A percentile compares a stretch with the other conserved stretches of the same genome.
Evolutionary conservation across 1,140 invertebrate species (phyloP).

Genomic region (Panulirus ornatus): DNA sequence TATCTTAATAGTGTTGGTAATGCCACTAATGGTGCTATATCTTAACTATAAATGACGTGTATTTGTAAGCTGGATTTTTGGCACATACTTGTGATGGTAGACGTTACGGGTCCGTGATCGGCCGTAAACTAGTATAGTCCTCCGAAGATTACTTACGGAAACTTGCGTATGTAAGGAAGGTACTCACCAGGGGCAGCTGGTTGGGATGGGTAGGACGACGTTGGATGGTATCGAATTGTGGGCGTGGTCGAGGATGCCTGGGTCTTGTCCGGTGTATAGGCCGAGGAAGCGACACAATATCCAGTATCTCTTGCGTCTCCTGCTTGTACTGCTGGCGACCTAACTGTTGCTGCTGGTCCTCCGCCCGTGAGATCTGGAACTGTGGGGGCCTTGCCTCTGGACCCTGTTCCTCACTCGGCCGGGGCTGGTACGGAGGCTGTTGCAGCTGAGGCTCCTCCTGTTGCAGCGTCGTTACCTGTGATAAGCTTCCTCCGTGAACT

Average conservation of each 20-base stretch:
- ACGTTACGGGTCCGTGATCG: too few species aligned
- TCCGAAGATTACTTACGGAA: too few species aligned
- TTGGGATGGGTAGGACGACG: slow-evolving; percentile 34
- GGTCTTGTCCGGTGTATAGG: not conserved
- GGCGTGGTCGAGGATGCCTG: not conserved
- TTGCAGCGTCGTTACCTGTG: slow-evolving; percentile 6
- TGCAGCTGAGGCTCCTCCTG: slow-evolving; percentile 12
- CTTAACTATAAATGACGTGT: too few species aligned
- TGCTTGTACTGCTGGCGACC: slow-evolving; percentile 1
- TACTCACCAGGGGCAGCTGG: slow-evolving; percentile 40
- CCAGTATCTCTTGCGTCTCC: slow-evolving; percentile 34
- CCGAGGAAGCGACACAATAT: slow-evolving; percentile 11
- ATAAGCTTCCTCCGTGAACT: not conserved
- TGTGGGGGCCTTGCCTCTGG: not conserved
- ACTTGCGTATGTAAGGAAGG: not conserved
- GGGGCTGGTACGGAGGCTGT: not conserved
- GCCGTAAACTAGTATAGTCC: too few species aligned
- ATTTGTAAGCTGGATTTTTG: too few species aligned
- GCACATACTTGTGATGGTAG: too few species aligned
- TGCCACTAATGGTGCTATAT: too few species aligned
- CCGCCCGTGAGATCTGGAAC: not conserved
- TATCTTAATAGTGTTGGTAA: too few species aligned
- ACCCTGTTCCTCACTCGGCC: not conserved
- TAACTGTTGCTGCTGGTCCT: not conserved
- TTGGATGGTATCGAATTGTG: not conserved